These are phyloP conservation scores for Machimus rusticus DNA, from an alignment of 2,888 invertebrate species.

Conservation along the genomic window DNA sequence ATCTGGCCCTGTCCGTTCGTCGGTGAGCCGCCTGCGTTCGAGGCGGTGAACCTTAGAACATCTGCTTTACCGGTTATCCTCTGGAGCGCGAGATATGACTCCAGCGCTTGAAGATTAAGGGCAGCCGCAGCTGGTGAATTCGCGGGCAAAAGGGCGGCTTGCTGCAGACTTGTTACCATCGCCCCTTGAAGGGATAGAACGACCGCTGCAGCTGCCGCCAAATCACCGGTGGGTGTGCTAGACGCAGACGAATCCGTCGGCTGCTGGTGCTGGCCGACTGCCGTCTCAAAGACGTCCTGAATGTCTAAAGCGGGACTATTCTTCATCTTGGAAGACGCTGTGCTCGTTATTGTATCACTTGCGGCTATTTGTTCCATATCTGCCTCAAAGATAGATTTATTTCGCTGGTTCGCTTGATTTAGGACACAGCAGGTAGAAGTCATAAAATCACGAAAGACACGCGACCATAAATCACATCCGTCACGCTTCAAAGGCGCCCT, in stretches of 20 bases:
- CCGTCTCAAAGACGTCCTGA: constrained; percentile 12
- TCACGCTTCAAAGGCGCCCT: constrained; percentile 56
- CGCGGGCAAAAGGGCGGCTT: constrained; percentile 81
- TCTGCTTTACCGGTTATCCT: constrained; percentile 76
- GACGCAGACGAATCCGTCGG: constrained; percentile 39
- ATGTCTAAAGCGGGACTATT: constrained; percentile 29
- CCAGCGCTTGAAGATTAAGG: constrained; percentile 83
- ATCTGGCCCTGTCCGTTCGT: constrained; percentile 41
- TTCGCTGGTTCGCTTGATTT: background rate
- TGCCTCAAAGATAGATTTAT: background rate
- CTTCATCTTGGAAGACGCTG: constrained; percentile 48
- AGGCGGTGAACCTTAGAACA: constrained; percentile 66
- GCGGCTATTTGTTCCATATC: constrained; percentile 52
- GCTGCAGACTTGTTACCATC: constrained; percentile 83
- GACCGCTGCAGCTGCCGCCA: constrained; percentile 71
- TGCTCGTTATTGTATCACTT: constrained; percentile 48
- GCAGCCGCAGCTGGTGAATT: constrained; percentile 87
- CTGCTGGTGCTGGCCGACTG: background rate
- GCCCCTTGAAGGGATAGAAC: constrained; percentile 84
- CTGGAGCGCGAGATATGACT: constrained; percentile 85
- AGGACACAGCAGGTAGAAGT: constrained; percentile 44
- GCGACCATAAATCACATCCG: constrained; percentile 61
- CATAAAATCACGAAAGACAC: constrained; percentile 46
- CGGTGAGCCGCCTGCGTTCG: constrained; percentile 33
- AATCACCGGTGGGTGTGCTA: constrained; percentile 65